These are phyloP conservation scores for Drosophila dunni DNA, from an alignment of 1,140 invertebrate species.

Conservation along the genomic window DNA sequence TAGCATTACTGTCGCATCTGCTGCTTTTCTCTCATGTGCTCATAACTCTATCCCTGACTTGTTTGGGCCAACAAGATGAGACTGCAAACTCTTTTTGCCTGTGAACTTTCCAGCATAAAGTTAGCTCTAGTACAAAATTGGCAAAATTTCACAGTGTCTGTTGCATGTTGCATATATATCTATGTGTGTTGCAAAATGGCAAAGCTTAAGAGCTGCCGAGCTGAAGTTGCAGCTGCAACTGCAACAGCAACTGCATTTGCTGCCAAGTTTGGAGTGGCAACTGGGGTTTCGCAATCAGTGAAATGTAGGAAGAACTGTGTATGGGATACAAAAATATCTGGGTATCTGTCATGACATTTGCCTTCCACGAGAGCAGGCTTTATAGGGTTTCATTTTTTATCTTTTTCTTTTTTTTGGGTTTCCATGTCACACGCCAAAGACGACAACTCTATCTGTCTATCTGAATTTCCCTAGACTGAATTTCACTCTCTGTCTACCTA, in stretches of 20 bases:
- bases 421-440: slow-evolving; percentile 65
- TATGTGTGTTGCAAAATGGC: slow-evolving; percentile 47
- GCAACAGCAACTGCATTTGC: slow-evolving; percentile 15
- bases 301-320: slow-evolving; percentile 61
- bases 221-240: slow-evolving; percentile 24
- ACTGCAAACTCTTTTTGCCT: slow-evolving; percentile 31
- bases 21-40: slow-evolving; percentile 35
- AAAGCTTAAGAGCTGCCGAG: slow-evolving; percentile 46
- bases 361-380: slow-evolving; percentile 37
- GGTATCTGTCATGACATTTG: slow-evolving; percentile 67
- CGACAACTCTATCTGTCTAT: slow-evolving; percentile 37
- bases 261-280: slow-evolving; percentile 34
- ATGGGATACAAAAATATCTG: slow-evolving; percentile 19
- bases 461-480: slow-evolving; percentile 32
- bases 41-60: slow-evolving; percentile 41
- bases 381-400: slow-evolving; percentile 52
- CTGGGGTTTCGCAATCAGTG: slow-evolving; percentile 76
- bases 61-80: slow-evolving; percentile 28
- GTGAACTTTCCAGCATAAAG: slow-evolving; percentile 21
- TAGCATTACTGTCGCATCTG: slow-evolving; percentile 4
- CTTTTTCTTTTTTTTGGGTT: slow-evolving; percentile 57
- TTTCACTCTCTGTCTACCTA: background rate
- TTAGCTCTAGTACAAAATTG: slow-evolving; percentile 17
- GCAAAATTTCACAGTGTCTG: slow-evolving; percentile 46
- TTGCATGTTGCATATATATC: slow-evolving; percentile 45